Conservation (phyloP, 1,140 invertebrate species). For the Gonioctena quinquepunctata region DNA sequence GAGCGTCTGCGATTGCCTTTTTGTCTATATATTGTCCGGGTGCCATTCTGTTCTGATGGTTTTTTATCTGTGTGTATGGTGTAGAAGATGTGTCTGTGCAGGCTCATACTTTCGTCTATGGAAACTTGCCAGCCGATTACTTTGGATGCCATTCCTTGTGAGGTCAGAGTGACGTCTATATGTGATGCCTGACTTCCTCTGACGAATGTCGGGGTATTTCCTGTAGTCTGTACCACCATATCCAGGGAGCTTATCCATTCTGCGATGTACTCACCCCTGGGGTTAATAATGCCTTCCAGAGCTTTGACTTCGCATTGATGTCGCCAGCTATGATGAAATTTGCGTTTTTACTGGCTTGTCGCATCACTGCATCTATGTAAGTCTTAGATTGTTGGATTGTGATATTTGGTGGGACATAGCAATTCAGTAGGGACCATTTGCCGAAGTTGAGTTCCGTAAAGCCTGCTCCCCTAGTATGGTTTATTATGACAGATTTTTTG, state of each 20-base stretch:
- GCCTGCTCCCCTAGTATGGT: not conserved
- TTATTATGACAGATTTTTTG: not conserved
- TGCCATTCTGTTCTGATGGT: too few relatives aligned
- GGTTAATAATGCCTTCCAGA: constrained; percentile 18
- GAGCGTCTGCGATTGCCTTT: too few relatives aligned
- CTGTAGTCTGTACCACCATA: not conserved
- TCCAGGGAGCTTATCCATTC: constrained; percentile 11
- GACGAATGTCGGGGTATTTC: not conserved
- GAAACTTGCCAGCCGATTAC: not conserved
- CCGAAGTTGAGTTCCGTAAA: not conserved
- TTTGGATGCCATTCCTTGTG: not conserved
- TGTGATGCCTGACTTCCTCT: not conserved
- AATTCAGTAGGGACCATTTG: not conserved
- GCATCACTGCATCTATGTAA: not conserved
- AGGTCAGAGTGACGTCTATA: not conserved
- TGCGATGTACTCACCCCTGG: constrained; percentile 9
- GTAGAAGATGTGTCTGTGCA: not conserved
- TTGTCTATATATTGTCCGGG: too few relatives aligned
- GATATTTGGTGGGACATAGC: not conserved
- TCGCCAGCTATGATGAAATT: constrained; percentile 5
- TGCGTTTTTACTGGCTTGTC: not conserved
- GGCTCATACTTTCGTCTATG: not conserved
- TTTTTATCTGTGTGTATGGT: not conserved
- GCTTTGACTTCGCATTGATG: constrained; percentile 13
- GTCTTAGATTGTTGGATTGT: not conserved